A percentile compares a stretch with the other conserved stretches of the same genome.
Conservation (phyloP, 1,140 invertebrate species). For the Drosophila azteca region DNA sequence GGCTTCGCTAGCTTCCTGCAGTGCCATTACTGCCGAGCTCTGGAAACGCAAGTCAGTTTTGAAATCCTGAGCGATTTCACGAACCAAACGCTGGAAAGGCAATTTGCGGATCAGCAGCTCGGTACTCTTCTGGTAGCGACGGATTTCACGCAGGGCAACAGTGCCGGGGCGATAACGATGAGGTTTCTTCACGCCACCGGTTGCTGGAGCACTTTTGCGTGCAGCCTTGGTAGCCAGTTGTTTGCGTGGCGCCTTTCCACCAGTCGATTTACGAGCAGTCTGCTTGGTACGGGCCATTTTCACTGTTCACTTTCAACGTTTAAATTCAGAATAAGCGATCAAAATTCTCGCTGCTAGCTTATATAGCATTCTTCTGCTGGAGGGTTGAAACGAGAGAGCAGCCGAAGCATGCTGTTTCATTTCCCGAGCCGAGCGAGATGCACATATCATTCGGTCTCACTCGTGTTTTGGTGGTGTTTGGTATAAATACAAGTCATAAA, state of each 20-base stretch:
- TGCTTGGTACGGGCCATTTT: too few relatives aligned
- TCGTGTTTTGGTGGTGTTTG: too few relatives aligned
- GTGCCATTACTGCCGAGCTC: constrained; percentile 87
- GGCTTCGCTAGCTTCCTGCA: constrained; percentile 93
- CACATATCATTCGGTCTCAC: too few relatives aligned
- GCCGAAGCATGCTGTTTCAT: too few relatives aligned
- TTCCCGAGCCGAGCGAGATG: too few relatives aligned
- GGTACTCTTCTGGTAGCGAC: constrained; percentile 93
- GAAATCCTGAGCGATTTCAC: constrained; percentile 94
- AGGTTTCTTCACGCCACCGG: constrained; percentile 90
- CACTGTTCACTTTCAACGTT: too few relatives aligned
- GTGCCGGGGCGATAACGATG: constrained; percentile 92
- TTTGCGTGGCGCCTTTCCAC: constrained; percentile 89
- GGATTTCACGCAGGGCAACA: constrained; percentile 94
- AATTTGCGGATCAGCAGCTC: constrained; percentile 92
- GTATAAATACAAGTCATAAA: too few relatives aligned
- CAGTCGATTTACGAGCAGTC: constrained; percentile 87
- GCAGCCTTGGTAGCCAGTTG: constrained; percentile 87
- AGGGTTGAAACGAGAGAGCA: too few relatives aligned
- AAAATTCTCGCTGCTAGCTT: too few relatives aligned
- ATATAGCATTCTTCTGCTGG: too few relatives aligned
- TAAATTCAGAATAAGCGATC: too few relatives aligned
- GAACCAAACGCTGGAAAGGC: constrained; percentile 94
- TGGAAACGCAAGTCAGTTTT: constrained; percentile 92
- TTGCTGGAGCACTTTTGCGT: constrained; percentile 89